Evolutionary conservation across 1,140 invertebrate genomes (phyloP), one percentile per base, ranked within the genome.

Genomic region (Lycorma delicatula): DNA sequence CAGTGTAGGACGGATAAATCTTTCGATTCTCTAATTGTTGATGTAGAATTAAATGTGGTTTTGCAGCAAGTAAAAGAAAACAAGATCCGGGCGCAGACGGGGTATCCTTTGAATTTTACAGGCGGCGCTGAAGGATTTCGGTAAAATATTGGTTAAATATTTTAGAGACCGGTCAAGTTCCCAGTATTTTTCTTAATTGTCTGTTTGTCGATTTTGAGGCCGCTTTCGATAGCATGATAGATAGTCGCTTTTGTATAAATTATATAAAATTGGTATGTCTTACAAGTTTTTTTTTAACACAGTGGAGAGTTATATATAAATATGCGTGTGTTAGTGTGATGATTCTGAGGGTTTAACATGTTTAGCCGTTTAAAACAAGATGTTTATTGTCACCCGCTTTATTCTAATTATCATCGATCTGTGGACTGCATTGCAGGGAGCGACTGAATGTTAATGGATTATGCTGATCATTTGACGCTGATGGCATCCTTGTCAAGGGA

Each of bases 391-490:
- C 38, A 20, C 38, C 38, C 3, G 3, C 20, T 3, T 12, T 41
- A 3, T 41, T 41, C 12, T 41, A n/a, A 5, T 41, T 12, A 41
- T 41, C 12, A 41, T 41, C n/a, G 20, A 41, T 41, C 20, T n/a
- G 12, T 3, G 38, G 38, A 41, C 5, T n/a, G 38, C 3, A 12
- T 41, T 41, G 38, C n/a, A 41, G n/a, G 3, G 38, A 41, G 5
- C 3, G 20, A 4, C 12, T 41, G 38, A 41, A 41, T 41, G 20
- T 41, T 3, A 41, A 41, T 5, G 3, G n/a, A 12, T 12, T 41
- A 41, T 41, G 38, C 38, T 41, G 38, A 41, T 41, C n/a, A 41
- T 41, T 41, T 41, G 38, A 20, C 20, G n/a, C n/a, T 34, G 31
- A 34, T 34, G 31, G 31, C 31, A 9, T 34, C 31, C 31, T 34